phyloP scores from a whole-genome alignment of 2,113 vertebrate species.

The Epinephelus cyanopodus region DNA sequence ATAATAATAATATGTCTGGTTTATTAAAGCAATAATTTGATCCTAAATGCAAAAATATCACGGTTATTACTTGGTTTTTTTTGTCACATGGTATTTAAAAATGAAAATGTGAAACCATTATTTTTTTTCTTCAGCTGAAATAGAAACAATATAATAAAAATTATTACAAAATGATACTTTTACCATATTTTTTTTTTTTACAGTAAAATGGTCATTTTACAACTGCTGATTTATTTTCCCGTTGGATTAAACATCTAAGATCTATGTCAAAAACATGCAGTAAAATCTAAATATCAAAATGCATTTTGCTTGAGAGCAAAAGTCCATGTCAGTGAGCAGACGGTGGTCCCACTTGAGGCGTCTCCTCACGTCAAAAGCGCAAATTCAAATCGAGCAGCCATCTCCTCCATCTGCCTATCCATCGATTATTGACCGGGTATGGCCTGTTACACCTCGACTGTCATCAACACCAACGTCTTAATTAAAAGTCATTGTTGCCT shows the following conservation, averaged over 20 bases:
- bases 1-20: not conserved
- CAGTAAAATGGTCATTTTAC: not conserved
- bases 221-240: not conserved
- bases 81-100: not conserved
- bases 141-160: not conserved
- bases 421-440: slow-evolving; percentile 41
- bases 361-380: not conserved
- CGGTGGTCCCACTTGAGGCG: not conserved
- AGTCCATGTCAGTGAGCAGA: not conserved
- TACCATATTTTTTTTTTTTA: no score
- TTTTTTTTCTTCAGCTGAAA: not conserved
- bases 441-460: slow-evolving; percentile 7
- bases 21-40: not conserved
- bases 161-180: not conserved
- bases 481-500: slow-evolving; percentile 27
- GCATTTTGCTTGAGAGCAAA: not conserved
- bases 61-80: not conserved
- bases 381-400: not conserved
- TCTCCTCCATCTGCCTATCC: slow-evolving; percentile 5
- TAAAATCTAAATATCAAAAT: not conserved
- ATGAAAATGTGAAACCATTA: not conserved
- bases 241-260: not conserved
- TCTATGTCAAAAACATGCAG: not conserved
- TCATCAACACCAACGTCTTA: slow-evolving; percentile 28
- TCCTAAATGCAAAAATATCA: not conserved